These are phyloP conservation scores for Channa maculata DNA, from an alignment of 2,113 vertebrate genomes.

Conservation along the genomic window DNA sequence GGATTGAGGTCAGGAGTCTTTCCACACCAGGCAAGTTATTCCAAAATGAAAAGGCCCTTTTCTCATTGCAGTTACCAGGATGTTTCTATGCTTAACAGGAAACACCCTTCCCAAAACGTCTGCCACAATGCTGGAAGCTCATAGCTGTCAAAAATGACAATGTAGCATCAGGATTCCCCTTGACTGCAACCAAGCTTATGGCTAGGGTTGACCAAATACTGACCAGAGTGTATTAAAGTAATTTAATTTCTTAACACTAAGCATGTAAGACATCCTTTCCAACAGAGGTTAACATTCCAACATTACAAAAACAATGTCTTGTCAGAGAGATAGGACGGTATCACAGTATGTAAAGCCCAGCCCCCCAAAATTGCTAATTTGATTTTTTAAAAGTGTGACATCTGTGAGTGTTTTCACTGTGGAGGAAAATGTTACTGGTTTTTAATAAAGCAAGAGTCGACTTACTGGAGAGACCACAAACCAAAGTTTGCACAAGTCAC, in stretches of 20 bases:
- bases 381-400: too few species aligned
- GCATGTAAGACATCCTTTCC: neutral
- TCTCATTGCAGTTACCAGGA: constrained; percentile 5
- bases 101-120: constrained; percentile 1
- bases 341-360: neutral
- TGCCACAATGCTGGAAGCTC: constrained; percentile 6
- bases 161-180: constrained; percentile 7
- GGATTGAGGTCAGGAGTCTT: constrained; percentile 1
- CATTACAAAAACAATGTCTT: constrained; percentile 1
- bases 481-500: too few species aligned
- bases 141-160: neutral
- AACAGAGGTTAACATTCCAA: neutral
- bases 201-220: neutral
- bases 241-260: neutral
- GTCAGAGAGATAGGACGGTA: neutral
- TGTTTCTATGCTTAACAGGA: neutral
- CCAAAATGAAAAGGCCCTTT: constrained; percentile 25
- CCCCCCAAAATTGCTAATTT: too few species aligned
- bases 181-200: neutral
- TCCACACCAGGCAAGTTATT: neutral
- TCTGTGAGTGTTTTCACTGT: too few species aligned
- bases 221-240: neutral
- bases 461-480: neutral
- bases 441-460: too few species aligned
- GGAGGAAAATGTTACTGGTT: too few species aligned